Evolutionary conservation across 2,113 vertebrate genomes (phyloP).

Genomic region (Microtus ochrogaster): DNA sequence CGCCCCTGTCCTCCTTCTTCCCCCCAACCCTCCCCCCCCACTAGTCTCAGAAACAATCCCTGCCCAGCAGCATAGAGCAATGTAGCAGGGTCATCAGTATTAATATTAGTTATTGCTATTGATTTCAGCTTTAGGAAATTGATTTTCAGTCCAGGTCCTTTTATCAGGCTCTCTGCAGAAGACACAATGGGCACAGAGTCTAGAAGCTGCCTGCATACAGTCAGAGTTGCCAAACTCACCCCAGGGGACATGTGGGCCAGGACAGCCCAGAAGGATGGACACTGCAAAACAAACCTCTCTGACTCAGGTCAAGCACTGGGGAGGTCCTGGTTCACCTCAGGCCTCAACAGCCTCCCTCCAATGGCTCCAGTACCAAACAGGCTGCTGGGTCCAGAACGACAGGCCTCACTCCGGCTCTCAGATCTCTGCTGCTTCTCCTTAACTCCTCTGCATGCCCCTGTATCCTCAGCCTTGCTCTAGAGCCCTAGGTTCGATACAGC

Average conservation of each 20-base stretch:
- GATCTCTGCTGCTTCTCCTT: neutral
- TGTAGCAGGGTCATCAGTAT: conserved; percentile 85
- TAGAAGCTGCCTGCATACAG: neutral
- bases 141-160: conserved; percentile 86
- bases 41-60: conserved; percentile 78
- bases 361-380: too few species aligned
- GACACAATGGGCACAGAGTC: conserved; percentile 71
- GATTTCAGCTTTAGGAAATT: conserved; percentile 88
- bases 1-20: neutral
- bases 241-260: neutral
- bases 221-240: neutral
- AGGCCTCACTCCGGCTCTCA: neutral
- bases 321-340: accelerated
- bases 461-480: neutral
- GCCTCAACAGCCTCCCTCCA: neutral
- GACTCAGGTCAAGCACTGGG: accelerated
- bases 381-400: neutral
- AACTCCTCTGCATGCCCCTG: neutral
- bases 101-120: conserved; percentile 88
- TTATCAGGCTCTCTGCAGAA: conserved; percentile 85
- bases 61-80: conserved; percentile 78
- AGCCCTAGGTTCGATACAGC: accelerated
- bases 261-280: neutral
- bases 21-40: neutral
- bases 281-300: accelerated